Conservation (phyloP, 2,888 invertebrate genomes). For the Patella caerulea region DNA sequence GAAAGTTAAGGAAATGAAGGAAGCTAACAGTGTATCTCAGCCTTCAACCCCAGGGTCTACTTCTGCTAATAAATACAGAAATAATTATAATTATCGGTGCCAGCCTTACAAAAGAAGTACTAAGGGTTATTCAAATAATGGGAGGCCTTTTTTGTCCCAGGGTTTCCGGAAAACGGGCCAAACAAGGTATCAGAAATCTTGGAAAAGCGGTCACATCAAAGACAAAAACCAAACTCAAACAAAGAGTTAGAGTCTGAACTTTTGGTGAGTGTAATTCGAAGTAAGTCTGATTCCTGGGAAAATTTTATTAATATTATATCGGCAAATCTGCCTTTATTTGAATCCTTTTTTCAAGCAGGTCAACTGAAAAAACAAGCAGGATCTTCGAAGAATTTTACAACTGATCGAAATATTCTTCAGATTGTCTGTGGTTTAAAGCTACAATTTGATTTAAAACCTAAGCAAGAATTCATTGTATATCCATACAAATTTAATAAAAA, state of each 20-base stretch:
- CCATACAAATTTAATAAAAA: background rate
- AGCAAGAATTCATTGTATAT: background rate
- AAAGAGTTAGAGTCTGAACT: background rate
- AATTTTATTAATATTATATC: background rate
- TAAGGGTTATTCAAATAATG: too few relatives aligned
- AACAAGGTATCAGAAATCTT: background rate
- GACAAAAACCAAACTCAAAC: background rate
- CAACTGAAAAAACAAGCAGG: conserved; percentile 1
- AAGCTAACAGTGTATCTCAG: background rate
- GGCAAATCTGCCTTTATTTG: background rate
- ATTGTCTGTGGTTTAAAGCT: background rate
- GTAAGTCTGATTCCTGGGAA: background rate
- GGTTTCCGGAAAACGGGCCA: background rate
- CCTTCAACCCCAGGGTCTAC: background rate
- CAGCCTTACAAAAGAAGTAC: background rate
- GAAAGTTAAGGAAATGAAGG: background rate
- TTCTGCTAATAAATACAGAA: background rate
- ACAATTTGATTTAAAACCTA: conserved; percentile 1
- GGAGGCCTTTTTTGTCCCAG: background rate
- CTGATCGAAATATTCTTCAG: conserved; percentile 12
- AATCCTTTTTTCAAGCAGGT: conserved; percentile 12
- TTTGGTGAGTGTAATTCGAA: background rate
- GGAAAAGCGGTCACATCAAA: background rate
- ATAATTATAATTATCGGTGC: background rate
- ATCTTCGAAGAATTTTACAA: conserved; percentile 3